Evolutionary conservation across 2,888 invertebrate genomes (phyloP), one percentile per base, ranked within the genome.

Genomic region (Prenolepis imparis): DNA sequence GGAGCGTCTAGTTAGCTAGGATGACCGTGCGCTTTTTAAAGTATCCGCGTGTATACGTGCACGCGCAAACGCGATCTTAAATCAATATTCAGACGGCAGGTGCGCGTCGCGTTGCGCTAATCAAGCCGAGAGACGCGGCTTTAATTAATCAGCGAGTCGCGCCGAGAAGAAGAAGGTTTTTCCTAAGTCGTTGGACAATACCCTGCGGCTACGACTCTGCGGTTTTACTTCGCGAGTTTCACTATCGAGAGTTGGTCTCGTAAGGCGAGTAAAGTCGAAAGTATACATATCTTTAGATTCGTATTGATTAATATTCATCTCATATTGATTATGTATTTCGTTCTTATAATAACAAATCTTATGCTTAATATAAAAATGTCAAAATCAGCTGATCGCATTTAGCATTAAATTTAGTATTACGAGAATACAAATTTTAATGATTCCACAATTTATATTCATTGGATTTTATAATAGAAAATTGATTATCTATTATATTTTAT

Each of bases 1-100:
- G 66, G 55, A 52, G 74, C 83, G 84, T 83, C 90, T 84, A 86
- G 86, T 86, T 86, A 86, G 82, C 74, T 61, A 63, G 66, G 68
- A 86, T 86, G 86, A 86, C 63, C 74, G 24, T 66, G 86, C 86
- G 39, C 64, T 57, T 86, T 84, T 86, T 73, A 63, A 72, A 44
- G 21, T 78, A 70, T 70, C 72, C 75, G 39, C 41, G 36, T 55
- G 18, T 9, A 4, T n/a, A 44, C 11, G 12, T 8, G 15, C 36
- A 36, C 36, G 32, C 44, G 63, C 44, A 41, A 70, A 21, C 57
- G 48, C 48, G 84, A 84, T 84, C 81, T 84, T 66, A 61, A 77
- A 84, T 84, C 84, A 84, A 86, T 86, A 86, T 81, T 75, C 84
- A 80, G 41, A n/a, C 73, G 64, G 86, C 88, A 82, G 64, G 64